These are phyloP conservation scores for Coenonympha arcania DNA, from an alignment of 2,888 invertebrate genomes.

Conservation along the genomic window DNA sequence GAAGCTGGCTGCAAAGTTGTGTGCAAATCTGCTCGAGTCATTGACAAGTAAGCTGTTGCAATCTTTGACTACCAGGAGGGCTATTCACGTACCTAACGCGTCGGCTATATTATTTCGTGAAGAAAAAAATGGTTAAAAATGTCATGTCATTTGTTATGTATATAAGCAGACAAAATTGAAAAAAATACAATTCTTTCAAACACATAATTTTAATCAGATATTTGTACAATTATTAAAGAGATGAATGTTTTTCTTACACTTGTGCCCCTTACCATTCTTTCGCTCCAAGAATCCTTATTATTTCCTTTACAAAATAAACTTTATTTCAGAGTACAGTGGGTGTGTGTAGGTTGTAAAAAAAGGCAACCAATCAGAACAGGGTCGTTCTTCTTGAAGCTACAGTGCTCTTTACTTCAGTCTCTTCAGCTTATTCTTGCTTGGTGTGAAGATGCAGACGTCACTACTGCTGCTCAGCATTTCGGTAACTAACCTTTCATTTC, in stretches of 20 bases:
- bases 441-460: conserved; percentile 76
- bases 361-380: conserved; percentile 53
- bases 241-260: neutral
- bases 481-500: conserved; percentile 47
- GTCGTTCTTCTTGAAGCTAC: conserved; percentile 77
- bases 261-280: neutral
- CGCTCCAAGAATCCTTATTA: neutral
- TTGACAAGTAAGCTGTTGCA: conserved; percentile 57
- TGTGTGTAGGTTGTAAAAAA: conserved; percentile 54
- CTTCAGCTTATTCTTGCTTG: conserved; percentile 77
- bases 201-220: too few relatives aligned
- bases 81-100: too few relatives aligned
- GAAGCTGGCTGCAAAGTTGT: conserved; percentile 47
- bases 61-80: too few relatives aligned
- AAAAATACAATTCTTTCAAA: too few relatives aligned
- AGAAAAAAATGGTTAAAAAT: too few relatives aligned
- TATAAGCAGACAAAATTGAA: too few relatives aligned
- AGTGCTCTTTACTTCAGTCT: conserved; percentile 76
- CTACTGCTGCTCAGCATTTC: conserved; percentile 67
- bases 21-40: conserved; percentile 53
- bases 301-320: too few relatives aligned
- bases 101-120: too few relatives aligned
- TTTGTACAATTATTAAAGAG: neutral
- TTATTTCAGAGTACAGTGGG: conserved; percentile 54
- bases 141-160: too few relatives aligned